phyloP scores from a whole-genome alignment of 1,140 invertebrate genomes.

The Trachymyrmex cornetzi region DNA sequence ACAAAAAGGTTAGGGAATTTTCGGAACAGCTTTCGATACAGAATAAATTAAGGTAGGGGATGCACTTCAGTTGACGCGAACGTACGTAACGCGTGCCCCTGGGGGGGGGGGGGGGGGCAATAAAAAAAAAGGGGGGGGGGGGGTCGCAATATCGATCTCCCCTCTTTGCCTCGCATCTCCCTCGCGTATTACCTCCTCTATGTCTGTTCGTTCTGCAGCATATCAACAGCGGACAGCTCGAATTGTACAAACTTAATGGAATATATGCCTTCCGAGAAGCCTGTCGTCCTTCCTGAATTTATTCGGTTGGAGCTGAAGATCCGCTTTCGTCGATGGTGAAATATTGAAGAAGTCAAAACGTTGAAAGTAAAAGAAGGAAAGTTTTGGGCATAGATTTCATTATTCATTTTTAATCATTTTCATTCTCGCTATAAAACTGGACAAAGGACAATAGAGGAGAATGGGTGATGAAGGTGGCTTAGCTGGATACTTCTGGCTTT shows the following conservation, averaged over 20 bases:
- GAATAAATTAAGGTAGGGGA: conserved; percentile 8
- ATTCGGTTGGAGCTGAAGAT: conserved; percentile 6
- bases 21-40: conserved; percentile 57
- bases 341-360: conserved; percentile 26
- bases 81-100: conserved; percentile 73
- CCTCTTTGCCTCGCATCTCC: conserved; percentile 38
- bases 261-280: conserved; percentile 22
- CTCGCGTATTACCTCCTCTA: neutral
- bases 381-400: neutral
- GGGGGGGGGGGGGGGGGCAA: conserved; percentile 71
- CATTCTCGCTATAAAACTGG: neutral
- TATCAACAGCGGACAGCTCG: conserved; percentile 63
- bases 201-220: conserved; percentile 37
- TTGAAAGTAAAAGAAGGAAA: neutral
- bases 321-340: conserved; percentile 1
- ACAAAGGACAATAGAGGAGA: neutral
- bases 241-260: conserved; percentile 58
- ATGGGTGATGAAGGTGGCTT: neutral
- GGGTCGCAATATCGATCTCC: conserved; percentile 74
- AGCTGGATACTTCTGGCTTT: neutral
- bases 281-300: conserved; percentile 22
- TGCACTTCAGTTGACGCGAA: conserved; percentile 71
- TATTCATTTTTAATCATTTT: neutral
- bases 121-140: too few relatives aligned
- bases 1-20: conserved; percentile 61